A percentile compares a stretch with the other conserved stretches of the same genome.
phyloP scores from a whole-genome alignment of 1,140 invertebrate genomes.

The Eufriesea mexicana region DNA sequence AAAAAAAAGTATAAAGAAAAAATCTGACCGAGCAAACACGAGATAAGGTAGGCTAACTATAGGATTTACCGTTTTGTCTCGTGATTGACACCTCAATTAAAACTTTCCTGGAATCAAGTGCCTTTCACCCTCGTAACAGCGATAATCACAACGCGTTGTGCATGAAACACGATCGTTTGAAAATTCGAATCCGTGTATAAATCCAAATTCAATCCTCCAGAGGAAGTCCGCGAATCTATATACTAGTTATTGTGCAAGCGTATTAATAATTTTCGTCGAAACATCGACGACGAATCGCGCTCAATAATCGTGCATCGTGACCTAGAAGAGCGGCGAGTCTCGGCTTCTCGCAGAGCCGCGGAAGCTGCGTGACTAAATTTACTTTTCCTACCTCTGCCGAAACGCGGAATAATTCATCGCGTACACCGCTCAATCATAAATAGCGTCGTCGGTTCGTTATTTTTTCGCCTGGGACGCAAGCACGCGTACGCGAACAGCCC shows the following conservation, averaged over 20 bases:
- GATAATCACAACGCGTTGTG: not conserved
- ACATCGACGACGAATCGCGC: constrained; percentile 8
- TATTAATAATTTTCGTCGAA: constrained; percentile 5
- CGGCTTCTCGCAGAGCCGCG: not conserved
- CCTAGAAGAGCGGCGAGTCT: constrained; percentile 22
- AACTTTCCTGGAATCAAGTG: constrained; percentile 12
- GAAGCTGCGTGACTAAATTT: constrained; percentile 31
- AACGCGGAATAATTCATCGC: constrained; percentile 12
- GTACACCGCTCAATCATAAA: constrained; percentile 7
- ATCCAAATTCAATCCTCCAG: not conserved
- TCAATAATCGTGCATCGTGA: constrained; percentile 42
- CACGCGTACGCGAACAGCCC: not conserved
- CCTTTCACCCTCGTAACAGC: not conserved
- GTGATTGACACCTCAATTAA: constrained; percentile 22
- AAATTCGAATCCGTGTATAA: not conserved
- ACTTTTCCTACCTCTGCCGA: constrained; percentile 4
- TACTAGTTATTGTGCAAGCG: not conserved
- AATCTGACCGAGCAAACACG: not conserved
- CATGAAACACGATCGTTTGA: not conserved
- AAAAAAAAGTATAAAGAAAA: too few species aligned
- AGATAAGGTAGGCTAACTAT: not conserved
- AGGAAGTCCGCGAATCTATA: not conserved
- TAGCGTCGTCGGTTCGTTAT: not conserved
- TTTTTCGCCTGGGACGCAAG: not conserved
- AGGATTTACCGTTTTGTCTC: constrained; percentile 1